Base-by-base conservation (phyloP, 2,888 invertebrate genomes). In the Kuschelorhynchus macadamiae region DNA sequence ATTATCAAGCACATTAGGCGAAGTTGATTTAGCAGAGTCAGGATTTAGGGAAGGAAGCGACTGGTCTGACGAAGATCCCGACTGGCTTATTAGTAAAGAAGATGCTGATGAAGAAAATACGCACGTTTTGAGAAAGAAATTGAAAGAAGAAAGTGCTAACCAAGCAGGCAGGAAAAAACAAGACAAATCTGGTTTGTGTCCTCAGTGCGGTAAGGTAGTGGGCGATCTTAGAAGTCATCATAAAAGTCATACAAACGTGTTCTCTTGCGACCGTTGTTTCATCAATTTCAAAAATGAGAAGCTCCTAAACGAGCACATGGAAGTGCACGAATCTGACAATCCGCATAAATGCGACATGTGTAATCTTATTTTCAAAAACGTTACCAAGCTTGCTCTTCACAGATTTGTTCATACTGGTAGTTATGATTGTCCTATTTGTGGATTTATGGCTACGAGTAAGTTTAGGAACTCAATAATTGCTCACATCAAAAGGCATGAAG, bases 311-410 rank as follows among this genome's bases (percentile, higher is more conserved):
- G 74, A 76, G 46, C 80, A 80, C 62, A 70, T 57, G 12, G 75
- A 76, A 57, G 70, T 73, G 1, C 78, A 80, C 47, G 70, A 74
- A 30, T 68, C 75, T 3, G 70, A 73, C n/a, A 75, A 75, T 20
- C 67, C 71, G 9, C 77, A 76, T 47, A 72, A 72, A 11, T 80
- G 80, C 60, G 73, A 72, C 21, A 60, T 67, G 30, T 80, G 80
- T 59, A 70, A 74, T 12, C 61, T 71, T 36, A 75, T 67, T 53
- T 80, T 78, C 55, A 74, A 75, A 49, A 74, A 71, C 2, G 71
- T 77, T 1, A 74, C 76, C 25, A 79, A 78, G 14, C 75, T 74
- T 14, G 67, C 75, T 30, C 16, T 76, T 9, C 79, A 79, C 52
- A 70, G 66, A 33, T 71, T 70, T 33, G 56, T 71, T 7, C 78